These are phyloP conservation scores for Micoletzkya japonica DNA, from an alignment of 2,888 invertebrate genomes.

Conservation along the genomic window DNA sequence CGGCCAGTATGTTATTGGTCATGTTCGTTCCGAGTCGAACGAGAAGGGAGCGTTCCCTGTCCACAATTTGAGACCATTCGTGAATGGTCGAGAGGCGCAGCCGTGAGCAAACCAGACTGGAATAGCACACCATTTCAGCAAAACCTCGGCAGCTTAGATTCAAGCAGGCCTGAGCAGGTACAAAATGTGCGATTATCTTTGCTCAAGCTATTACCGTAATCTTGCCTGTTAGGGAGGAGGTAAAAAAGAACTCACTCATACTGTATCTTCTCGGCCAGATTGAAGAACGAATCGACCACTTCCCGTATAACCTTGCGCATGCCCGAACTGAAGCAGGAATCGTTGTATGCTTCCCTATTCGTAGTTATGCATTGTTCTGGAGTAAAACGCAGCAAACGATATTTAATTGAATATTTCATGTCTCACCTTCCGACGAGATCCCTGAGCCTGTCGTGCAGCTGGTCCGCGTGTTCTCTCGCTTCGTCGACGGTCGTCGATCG, in stretches of 20 bases:
- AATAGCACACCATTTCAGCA: too few species aligned
- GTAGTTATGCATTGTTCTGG: not conserved
- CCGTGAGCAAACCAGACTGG: too few species aligned
- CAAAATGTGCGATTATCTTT: too few species aligned
- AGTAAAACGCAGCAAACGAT: not conserved
- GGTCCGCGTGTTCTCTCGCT: slow-evolving; percentile 19
- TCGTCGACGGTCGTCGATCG: slow-evolving; percentile 20
- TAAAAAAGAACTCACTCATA: slow-evolving; percentile 32
- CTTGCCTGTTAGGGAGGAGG: too few species aligned
- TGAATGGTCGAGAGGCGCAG: not conserved
- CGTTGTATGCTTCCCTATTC: not conserved
- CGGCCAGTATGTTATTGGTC: slow-evolving; percentile 22
- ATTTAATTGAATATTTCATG: not conserved
- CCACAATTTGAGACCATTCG: not conserved
- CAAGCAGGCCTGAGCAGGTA: too few species aligned
- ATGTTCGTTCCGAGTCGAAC: slow-evolving; percentile 17
- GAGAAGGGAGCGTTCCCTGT: slow-evolving; percentile 6
- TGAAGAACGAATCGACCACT: slow-evolving; percentile 36
- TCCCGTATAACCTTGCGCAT: slow-evolving; percentile 38
- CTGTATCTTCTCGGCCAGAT: slow-evolving; percentile 38
- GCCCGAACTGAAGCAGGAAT: slow-evolving; percentile 21
- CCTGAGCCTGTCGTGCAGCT: slow-evolving; percentile 11
- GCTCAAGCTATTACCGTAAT: too few species aligned
- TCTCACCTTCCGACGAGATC: slow-evolving; percentile 25
- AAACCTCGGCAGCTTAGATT: too few species aligned